phyloP scores from a whole-genome alignment of 2,888 invertebrate genomes.

The Ptychoptera contaminata region DNA sequence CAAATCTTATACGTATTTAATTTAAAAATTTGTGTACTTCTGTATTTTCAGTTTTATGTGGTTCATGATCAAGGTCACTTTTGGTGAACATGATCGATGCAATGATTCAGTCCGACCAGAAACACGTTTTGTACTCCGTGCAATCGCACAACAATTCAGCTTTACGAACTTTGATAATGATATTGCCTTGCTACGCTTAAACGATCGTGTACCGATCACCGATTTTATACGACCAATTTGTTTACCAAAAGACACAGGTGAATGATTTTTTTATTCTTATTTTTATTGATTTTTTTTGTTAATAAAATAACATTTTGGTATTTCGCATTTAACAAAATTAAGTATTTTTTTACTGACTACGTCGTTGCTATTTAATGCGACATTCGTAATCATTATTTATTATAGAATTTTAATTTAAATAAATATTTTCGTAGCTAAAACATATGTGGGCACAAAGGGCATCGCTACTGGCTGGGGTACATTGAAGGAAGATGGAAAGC shows the following conservation, averaged over 20 bases:
- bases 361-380: not conserved
- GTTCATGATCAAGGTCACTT: slow-evolving; percentile 82
- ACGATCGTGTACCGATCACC: slow-evolving; percentile 64
- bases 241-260: slow-evolving; percentile 51
- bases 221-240: slow-evolving; percentile 71
- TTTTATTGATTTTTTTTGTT: not conserved
- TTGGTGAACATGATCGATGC: slow-evolving; percentile 77
- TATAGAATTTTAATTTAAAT: slow-evolving; percentile 1
- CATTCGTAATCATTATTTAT: not conserved
- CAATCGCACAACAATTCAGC: slow-evolving; percentile 65
- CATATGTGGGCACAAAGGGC: slow-evolving; percentile 56
- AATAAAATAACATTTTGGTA: not conserved
- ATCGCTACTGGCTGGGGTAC: slow-evolving; percentile 82
- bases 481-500: slow-evolving; percentile 68
- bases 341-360: not conserved
- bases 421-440: slow-evolving; percentile 34
- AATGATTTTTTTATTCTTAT: slow-evolving; percentile 15
- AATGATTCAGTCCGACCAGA: slow-evolving; percentile 54
- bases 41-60: slow-evolving; percentile 57
- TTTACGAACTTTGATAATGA: slow-evolving; percentile 79
- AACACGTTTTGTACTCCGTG: slow-evolving; percentile 61
- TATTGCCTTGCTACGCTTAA: slow-evolving; percentile 64
- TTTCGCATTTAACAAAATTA: not conserved
- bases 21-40: not conserved
- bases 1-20: too few relatives aligned